Conservation (phyloP, 2,888 invertebrate species). For the Drepanosiphum platanoidis region DNA sequence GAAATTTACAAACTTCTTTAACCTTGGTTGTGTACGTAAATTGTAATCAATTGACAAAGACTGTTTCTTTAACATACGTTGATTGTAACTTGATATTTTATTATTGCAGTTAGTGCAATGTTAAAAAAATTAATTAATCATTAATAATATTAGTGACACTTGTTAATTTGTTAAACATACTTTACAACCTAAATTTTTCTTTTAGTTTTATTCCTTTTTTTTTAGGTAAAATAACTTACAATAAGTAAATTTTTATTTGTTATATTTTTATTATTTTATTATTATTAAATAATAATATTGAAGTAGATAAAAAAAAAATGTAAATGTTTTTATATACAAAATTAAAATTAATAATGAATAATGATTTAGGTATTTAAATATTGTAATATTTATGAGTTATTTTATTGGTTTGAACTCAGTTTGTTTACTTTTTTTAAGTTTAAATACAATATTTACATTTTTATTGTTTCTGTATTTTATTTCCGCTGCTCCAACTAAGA, state of each 20-base stretch:
- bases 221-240: not conserved
- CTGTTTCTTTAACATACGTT: slow-evolving; percentile 5
- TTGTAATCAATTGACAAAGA: slow-evolving; percentile 18
- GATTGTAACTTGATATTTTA: slow-evolving; percentile 3
- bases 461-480: not conserved
- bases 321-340: too few species aligned
- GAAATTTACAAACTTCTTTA: not conserved
- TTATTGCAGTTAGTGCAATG: not conserved
- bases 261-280: not conserved
- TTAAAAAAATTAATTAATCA: not conserved
- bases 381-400: too few species aligned
- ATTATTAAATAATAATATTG: not conserved
- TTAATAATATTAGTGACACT: not conserved
- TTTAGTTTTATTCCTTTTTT: not conserved
- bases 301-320: too few species aligned
- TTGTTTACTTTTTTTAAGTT: too few species aligned
- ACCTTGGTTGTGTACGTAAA: not conserved
- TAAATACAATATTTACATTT: not conserved
- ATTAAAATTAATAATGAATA: too few species aligned
- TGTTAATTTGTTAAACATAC: not conserved
- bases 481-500: too few species aligned
- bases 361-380: too few species aligned
- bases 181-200: not conserved
- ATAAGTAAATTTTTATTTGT: not conserved
- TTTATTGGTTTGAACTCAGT: too few species aligned